A percentile compares a stretch with the other conserved stretches of the same genome.
Evolutionary conservation across 2,797 vertebrate genomes (phyloP).

Genomic region (Avahi laniger): DNA sequence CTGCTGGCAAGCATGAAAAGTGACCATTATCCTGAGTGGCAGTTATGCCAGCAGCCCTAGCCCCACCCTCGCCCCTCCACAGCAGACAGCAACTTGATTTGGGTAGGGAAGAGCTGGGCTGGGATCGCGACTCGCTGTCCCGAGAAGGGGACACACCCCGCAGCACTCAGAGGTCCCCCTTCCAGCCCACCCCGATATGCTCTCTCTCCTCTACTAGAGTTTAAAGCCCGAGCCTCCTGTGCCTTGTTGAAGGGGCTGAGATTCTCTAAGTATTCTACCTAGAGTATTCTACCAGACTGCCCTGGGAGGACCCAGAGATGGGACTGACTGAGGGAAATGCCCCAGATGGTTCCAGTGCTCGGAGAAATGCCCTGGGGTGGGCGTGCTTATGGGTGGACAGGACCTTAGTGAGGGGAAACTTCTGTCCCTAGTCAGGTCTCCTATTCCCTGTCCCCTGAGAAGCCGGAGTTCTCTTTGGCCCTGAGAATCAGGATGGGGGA

Average conservation of each 20-base stretch:
- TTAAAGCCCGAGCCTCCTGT: background rate
- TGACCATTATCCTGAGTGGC: slow-evolving; percentile 9
- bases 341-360: background rate
- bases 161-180: background rate
- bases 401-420: background rate
- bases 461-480: background rate
- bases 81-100: background rate
- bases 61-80: background rate
- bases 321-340: background rate
- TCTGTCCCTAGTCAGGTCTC: background rate
- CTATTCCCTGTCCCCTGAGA: background rate
- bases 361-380: background rate
- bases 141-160: background rate
- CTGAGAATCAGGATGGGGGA: background rate
- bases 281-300: background rate
- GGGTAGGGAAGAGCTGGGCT: background rate
- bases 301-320: background rate
- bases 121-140: background rate
- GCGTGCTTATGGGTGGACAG: background rate
- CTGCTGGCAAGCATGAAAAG: background rate
- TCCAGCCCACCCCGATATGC: background rate
- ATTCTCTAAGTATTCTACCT: background rate
- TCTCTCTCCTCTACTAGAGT: background rate
- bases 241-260: background rate
- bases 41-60: background rate